Evolutionary conservation across 2,797 vertebrate species (phyloP), one percentile per base, ranked within the genome.

Genomic region (Myiotriccus ornatus): DNA sequence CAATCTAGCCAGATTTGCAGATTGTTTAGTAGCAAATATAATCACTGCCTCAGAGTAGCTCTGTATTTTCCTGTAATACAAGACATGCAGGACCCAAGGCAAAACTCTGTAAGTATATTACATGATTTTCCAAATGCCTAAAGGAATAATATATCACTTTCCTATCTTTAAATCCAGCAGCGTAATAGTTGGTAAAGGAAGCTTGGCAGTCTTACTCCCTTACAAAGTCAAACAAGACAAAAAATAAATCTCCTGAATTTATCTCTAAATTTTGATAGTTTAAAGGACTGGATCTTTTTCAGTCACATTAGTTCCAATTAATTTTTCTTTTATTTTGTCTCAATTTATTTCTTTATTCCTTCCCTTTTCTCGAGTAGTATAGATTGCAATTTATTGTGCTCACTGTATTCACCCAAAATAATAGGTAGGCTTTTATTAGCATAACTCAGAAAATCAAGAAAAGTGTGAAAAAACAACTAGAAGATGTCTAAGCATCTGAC

Each of bases 201-300:
- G 2, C 4, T 2, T 85, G 30, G 7, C 6, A 82, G 41, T 9
- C 4, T 53, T 78, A 47, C 6, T 35, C 35, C 23, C 34, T 63
- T 28, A 37, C 5, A 18, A 37, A 6, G 27, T 20, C 43, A 14
- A 74, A 19, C 14, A 65, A 34, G 20, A 67, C 7, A 73, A 62
- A 71, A 73, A 30, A 4, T 79, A 79, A 62, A 28, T 39, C 9
- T 23, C 19, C 11, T 37, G 53, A 46, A 71, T 50, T 63, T 37
- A 35, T 52, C 5, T 34, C n/a, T 62, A 57, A 79, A 7, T 15
- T 23, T 70, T 43, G 9, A 43, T 46, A 0, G 0, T 32, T 84
- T 68, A 50, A 32, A 78, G 6, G 9, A 47, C 12, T 10, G 1
- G 3, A 63, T 59, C 16, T 67, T 78, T 44, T 76, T 57, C 44